Evolutionary conservation across 2,888 invertebrate genomes (phyloP), one percentile per base, ranked within the genome.

Genomic region (Volucella inflata): DNA sequence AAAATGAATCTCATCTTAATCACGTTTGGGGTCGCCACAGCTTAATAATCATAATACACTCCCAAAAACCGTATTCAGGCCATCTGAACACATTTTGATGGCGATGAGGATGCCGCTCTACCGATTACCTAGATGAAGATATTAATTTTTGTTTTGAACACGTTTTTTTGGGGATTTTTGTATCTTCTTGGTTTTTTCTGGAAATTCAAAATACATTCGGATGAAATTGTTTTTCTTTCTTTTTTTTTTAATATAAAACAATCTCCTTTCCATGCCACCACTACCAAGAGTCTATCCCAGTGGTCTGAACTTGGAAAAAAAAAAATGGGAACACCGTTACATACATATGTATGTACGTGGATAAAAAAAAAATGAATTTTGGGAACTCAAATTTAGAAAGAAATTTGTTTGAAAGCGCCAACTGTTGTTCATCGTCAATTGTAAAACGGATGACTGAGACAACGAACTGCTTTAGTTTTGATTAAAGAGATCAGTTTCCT

Each of bases 1-100:
- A 72, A 76, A 55, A 76, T 62, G n/a, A 72, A 84, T 84, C 81
- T 81, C 81, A 77, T 81, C 85, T 85, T 85, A 85, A 85, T 85
- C 81, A 85, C 80, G 81, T 85, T 70, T 70, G 55, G 71, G 85
- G 72, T 68, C 67, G 76, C 64, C 75, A 76, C 80, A 71, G 70
- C 80, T 85, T 76, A 85, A 75, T 85, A 84, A 79, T 62, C 79
- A 84, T 78, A 70, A 80, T 76, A 80, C 76, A 76, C 85, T 76
- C 76, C 81, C 59, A 46, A 53, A 62, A 51, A 46, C 55, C 8
- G 30, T 60, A 70, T 79, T 65, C 70, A 51, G 75, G 74, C 67
- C 44, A 70, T 59, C 74, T 67, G 38, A 30, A 30, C 30, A 30
- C 30, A 30, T 30, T 30, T 30, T 30, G 30, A 30, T 30, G 30